These are phyloP conservation scores for Arrhamphus sclerolepis DNA, from an alignment of 2,797 vertebrate genomes.

Conservation along the genomic window DNA sequence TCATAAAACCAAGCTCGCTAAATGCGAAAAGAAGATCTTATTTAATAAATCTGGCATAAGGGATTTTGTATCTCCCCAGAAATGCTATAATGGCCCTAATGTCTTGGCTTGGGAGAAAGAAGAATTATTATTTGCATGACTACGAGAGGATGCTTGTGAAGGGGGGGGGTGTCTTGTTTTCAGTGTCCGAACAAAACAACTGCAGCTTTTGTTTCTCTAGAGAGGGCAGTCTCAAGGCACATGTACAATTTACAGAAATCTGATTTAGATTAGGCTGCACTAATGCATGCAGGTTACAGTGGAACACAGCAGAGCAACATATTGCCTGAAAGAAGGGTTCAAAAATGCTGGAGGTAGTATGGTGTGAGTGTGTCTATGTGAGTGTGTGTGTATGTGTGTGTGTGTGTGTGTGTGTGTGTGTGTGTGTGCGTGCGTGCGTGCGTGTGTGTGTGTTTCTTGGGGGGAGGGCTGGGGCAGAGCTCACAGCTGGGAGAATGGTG, in stretches of 20 bases:
- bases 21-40: not conserved
- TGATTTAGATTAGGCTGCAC: conserved; percentile 70
- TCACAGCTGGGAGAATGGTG: conserved; percentile 94
- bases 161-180: not conserved
- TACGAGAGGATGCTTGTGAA: conserved; percentile 28
- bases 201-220: conserved; percentile 15
- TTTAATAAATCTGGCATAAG: not conserved
- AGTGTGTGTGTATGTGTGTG: conserved; percentile 51
- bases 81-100: not conserved
- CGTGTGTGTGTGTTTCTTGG: conserved; percentile 27
- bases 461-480: conserved; percentile 70
- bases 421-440: conserved; percentile 44
- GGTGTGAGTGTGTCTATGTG: conserved; percentile 48
- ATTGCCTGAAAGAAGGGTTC: conserved; percentile 77
- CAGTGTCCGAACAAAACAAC: conserved; percentile 45
- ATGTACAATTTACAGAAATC: conserved; percentile 67
- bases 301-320: conserved; percentile 75
- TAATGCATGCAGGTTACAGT: conserved; percentile 69
- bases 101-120: not conserved
- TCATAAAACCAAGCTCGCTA: not conserved
- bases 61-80: not conserved
- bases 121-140: conserved; percentile 17
- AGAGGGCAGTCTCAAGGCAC: conserved; percentile 37
- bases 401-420: conserved; percentile 7
- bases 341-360: conserved; percentile 37